Conservation (phyloP, 1,140 invertebrate genomes). For the Megalopta genalis region DNA sequence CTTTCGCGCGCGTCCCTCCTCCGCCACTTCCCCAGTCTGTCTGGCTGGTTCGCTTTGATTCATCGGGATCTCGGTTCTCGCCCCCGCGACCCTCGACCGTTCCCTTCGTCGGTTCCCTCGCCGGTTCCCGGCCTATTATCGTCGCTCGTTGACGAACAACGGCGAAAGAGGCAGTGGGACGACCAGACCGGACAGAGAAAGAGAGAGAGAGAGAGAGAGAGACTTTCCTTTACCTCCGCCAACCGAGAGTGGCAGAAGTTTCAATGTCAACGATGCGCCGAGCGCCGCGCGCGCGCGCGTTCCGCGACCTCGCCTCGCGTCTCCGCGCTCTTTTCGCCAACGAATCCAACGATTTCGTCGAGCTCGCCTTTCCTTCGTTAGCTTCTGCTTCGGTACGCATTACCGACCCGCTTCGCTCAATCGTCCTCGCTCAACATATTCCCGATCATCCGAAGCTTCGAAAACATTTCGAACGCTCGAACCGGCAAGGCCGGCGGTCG, state of each 20-base stretch:
- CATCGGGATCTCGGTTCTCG: constrained; percentile 36
- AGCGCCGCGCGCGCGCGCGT: not conserved
- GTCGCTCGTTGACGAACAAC: constrained; percentile 41
- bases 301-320: too few relatives aligned
- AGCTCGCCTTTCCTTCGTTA: too few relatives aligned
- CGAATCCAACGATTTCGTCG: too few relatives aligned
- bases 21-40: constrained; percentile 14
- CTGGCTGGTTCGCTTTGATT: constrained; percentile 51
- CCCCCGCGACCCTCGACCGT: constrained; percentile 28
- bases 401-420: too few relatives aligned
- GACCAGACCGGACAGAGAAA: not conserved
- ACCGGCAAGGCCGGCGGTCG: too few relatives aligned
- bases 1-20: constrained; percentile 8
- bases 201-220: not conserved
- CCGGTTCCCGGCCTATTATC: constrained; percentile 44
- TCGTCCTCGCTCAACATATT: too few relatives aligned
- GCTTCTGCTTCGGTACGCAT: too few relatives aligned
- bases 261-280: constrained; percentile 58
- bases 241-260: constrained; percentile 37
- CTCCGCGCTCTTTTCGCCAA: too few relatives aligned
- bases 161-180: constrained; percentile 18
- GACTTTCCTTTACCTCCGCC: constrained; percentile 72
- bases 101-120: constrained; percentile 18
- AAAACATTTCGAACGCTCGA: too few relatives aligned
- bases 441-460: too few relatives aligned